Percentiles rank a stretch among this genome's conserved stretches.
phyloP scores from a whole-genome alignment of 2,797 vertebrate genomes.

The Jordanella pulchra region DNA sequence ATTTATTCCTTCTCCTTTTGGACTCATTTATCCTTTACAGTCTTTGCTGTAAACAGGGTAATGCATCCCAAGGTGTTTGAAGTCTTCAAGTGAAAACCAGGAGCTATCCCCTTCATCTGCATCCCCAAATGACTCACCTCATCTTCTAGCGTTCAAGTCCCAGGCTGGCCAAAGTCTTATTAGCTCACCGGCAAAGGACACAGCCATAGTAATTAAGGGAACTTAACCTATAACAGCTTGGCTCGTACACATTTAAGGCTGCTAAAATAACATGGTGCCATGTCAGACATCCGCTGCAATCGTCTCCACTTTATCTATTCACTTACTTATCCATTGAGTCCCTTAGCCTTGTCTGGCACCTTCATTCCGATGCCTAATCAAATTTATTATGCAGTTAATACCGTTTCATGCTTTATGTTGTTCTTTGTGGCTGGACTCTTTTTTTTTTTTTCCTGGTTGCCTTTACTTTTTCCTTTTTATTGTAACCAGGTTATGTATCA shows the following conservation, averaged over 20 bases:
- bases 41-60: conserved; percentile 51
- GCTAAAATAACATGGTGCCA: conserved; percentile 59
- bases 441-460: conserved; percentile 34
- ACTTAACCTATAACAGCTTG: conserved; percentile 66
- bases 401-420: conserved; percentile 54
- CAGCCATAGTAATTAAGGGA: conserved; percentile 65
- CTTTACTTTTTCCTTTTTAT: conserved; percentile 9
- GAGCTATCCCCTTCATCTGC: conserved; percentile 50
- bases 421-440: conserved; percentile 44
- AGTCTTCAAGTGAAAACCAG: conserved; percentile 59
- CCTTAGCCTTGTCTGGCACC: conserved; percentile 65
- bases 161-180: conserved; percentile 63
- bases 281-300: conserved; percentile 69
- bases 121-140: conserved; percentile 60
- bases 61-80: conserved; percentile 15
- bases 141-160: conserved; percentile 49
- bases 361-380: conserved; percentile 63
- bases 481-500: not conserved
- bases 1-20: conserved; percentile 46
- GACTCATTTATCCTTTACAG: conserved; percentile 56
- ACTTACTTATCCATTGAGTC: conserved; percentile 71
- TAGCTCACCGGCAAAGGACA: conserved; percentile 68
- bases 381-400: conserved; percentile 62
- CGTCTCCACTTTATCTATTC: conserved; percentile 71
- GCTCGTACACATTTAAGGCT: conserved; percentile 64